Conservation (phyloP, 2,113 vertebrate genomes). For the Chaetorhynchus papuensis region DNA sequence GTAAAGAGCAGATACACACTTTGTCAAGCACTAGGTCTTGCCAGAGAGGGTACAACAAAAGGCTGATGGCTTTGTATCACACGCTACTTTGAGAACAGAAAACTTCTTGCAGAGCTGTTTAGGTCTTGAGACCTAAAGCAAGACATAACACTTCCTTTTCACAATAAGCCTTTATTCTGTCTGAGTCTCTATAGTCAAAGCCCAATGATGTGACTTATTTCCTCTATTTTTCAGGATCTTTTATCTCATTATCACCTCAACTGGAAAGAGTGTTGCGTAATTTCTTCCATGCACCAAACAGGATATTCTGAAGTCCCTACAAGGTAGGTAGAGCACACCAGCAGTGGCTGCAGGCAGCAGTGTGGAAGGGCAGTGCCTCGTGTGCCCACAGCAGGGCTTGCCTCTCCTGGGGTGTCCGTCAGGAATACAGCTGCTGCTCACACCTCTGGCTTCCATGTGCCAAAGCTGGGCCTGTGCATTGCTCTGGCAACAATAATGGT, state of each 20-base stretch:
- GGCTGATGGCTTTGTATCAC: background rate
- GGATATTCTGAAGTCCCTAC: background rate
- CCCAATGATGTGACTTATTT: background rate
- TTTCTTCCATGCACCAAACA: background rate
- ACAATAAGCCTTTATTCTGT: background rate
- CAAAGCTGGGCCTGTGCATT: background rate
- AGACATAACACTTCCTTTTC: background rate
- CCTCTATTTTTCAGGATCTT: background rate
- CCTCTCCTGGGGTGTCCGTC: background rate
- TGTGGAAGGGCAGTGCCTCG: background rate
- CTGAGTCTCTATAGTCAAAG: background rate
- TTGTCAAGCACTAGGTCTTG: background rate
- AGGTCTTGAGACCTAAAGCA: background rate
- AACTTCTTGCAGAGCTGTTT: background rate
- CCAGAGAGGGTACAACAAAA: background rate
- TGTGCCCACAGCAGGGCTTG: background rate
- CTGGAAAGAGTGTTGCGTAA: background rate
- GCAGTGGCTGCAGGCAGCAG: rapidly evolving
- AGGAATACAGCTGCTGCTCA: background rate
- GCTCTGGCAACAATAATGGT: background rate
- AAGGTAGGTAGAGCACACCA: background rate
- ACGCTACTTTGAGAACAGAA: background rate
- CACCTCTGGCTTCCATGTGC: background rate
- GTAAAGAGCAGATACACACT: background rate
- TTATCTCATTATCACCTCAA: background rate